Base-by-base conservation (phyloP, 2,888 invertebrate genomes). In the Octodonta nipae region DNA sequence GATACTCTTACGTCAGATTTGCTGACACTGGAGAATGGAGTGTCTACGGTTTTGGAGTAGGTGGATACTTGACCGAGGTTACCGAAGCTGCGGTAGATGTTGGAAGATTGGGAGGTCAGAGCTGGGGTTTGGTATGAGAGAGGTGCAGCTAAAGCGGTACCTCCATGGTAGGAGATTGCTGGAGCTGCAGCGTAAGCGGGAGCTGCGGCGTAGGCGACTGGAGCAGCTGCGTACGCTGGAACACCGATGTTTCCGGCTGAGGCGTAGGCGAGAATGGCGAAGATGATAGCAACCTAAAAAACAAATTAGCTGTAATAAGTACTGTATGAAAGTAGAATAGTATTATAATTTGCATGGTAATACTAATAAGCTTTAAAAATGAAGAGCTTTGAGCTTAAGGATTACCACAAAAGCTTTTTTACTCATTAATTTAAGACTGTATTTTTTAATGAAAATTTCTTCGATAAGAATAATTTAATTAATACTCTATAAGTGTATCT, bases 21-120 rank as follows among this genome's bases (percentile, higher is more conserved):
- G 50, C 75, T 72, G 26, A 75, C 75, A 52, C 75, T 77, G 30
- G 77, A 78, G 66, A 71, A 79, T 5, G 80, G 78, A 2, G 79
- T 79, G 56, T 76, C 75, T 46, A 79, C 70, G 38, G 75, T 70
- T 56, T 78, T 80, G 11, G 72, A 67, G 60, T 74, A 75, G 28
- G 77, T 75, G 10, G 79, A 76, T 35, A 75, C 66, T 66, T 73
- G 73, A 40, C 77, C 78, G 41, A 79, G 63, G 55, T 79, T 79
- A 43, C 75, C 79, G 37, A 67, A 73, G 28, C 70, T 68, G 40
- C 75, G 65, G 43, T 72, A 56, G 45, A 70, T 73, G 56, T 75
- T 75, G 37, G 70, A 66, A 22, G 70, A 68, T 50, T 73, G 71
- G 7, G 69, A 64, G 34, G 73, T 68, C 41, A 74, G 58, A 59